Conservation (phyloP, 2,797 vertebrate species). For the Phataginus tetradactyla region DNA sequence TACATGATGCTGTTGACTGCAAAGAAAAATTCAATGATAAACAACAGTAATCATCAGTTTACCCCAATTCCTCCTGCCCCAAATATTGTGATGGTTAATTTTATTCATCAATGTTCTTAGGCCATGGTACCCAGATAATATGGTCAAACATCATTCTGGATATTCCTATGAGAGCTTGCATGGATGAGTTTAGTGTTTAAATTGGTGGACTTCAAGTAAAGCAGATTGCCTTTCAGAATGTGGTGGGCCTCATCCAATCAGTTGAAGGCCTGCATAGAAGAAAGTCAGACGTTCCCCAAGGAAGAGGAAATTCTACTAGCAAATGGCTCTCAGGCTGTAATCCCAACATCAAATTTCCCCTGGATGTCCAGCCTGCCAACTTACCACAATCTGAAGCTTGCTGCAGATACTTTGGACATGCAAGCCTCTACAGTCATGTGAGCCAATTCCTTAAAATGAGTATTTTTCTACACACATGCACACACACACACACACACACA, state of each 20-base stretch:
- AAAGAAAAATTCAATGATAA: background rate
- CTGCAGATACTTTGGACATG: background rate
- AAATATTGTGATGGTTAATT: background rate
- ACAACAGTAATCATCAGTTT: background rate
- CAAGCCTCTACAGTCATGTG: background rate
- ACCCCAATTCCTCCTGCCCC: fast-evolving
- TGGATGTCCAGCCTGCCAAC: background rate
- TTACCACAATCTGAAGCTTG: too few species aligned
- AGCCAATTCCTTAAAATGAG: background rate
- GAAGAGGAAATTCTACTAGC: background rate
- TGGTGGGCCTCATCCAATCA: background rate
- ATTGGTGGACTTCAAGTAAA: background rate
- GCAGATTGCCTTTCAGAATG: background rate
- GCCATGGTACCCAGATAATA: background rate
- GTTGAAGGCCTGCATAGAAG: background rate
- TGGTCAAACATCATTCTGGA: background rate
- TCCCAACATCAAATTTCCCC: background rate
- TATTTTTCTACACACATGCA: background rate
- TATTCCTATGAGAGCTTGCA: background rate
- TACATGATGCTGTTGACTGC: background rate
- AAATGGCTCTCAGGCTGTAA: background rate
- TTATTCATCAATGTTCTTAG: background rate
- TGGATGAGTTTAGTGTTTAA: background rate
- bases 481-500: background rate
- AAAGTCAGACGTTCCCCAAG: background rate